Percentiles rank a stretch among this genome's conserved stretches.
These are phyloP conservation scores for Prolemur simus DNA, from an alignment of 2,113 vertebrate genomes.

Conservation along the genomic window DNA sequence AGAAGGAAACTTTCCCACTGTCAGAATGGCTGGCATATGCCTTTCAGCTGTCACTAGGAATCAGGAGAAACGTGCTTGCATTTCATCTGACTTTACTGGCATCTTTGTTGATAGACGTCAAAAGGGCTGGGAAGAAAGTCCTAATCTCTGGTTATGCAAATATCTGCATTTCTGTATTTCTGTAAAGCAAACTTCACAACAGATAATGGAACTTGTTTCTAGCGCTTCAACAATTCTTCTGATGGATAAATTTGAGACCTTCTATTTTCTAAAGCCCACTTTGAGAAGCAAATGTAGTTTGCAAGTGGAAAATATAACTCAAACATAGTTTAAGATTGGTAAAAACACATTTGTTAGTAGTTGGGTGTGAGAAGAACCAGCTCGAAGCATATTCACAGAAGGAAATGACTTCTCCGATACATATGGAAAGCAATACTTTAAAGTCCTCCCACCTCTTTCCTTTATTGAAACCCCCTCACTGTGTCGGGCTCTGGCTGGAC, in stretches of 20 bases:
- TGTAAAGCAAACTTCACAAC: slow-evolving; percentile 76
- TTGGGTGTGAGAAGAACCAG: not conserved
- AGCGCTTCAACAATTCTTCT: slow-evolving; percentile 75
- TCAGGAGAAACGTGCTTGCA: slow-evolving; percentile 75
- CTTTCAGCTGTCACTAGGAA: slow-evolving; percentile 75
- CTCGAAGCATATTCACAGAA: not conserved
- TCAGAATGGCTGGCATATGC: slow-evolving; percentile 71
- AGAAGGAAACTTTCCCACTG: slow-evolving; percentile 52
- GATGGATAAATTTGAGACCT: slow-evolving; percentile 78
- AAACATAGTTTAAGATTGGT: slow-evolving; percentile 57
- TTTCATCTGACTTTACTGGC: slow-evolving; percentile 76
- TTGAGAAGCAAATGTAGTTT: slow-evolving; percentile 9
- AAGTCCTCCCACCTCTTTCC: not conserved
- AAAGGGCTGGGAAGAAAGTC: slow-evolving; percentile 71
- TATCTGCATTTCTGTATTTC: slow-evolving; percentile 74
- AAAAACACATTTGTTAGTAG: slow-evolving; percentile 52
- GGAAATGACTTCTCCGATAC: slow-evolving; percentile 31
- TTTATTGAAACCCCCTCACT: not conserved
- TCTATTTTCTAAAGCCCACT: slow-evolving; percentile 73
- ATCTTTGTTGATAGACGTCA: slow-evolving; percentile 77
- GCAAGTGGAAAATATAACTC: slow-evolving; percentile 44
- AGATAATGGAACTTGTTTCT: slow-evolving; percentile 71
- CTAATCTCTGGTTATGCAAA: slow-evolving; percentile 84
- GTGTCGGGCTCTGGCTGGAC: not conserved
- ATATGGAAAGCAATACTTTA: slow-evolving; percentile 12